phyloP scores from a whole-genome alignment of 2,113 vertebrate genomes.

The Semicossyphus pulcher region DNA sequence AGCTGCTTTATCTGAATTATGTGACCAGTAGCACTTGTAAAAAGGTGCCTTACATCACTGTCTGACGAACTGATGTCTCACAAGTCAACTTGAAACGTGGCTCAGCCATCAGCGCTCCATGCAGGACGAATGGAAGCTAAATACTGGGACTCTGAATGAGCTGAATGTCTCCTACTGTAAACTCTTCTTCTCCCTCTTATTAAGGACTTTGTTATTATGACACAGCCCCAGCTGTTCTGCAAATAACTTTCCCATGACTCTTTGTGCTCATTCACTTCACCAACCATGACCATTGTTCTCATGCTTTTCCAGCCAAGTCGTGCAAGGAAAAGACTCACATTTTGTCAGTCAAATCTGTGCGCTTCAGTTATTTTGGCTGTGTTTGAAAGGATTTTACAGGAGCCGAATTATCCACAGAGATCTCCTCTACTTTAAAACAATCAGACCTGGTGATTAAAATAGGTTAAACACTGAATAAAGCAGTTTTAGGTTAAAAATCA shows the following conservation, averaged over 20 bases:
- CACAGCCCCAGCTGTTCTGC: background rate
- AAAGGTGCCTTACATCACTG: constrained; percentile 61
- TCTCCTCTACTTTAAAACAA: background rate
- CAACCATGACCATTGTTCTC: background rate
- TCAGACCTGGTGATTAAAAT: no score
- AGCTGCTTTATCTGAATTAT: constrained; percentile 10
- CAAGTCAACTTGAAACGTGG: constrained; percentile 5
- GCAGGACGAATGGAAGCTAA: background rate
- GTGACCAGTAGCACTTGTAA: constrained; percentile 46
- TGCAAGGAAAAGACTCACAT: background rate
- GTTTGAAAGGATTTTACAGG: no score
- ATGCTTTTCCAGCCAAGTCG: background rate
- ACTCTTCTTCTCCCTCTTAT: background rate
- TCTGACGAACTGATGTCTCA: constrained; percentile 4
- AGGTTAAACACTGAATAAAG: no score
- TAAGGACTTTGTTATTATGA: background rate
- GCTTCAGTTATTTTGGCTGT: background rate
- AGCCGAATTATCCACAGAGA: no score
- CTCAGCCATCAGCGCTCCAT: background rate
- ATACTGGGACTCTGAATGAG: background rate
- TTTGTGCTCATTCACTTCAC: background rate
- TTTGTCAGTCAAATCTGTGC: background rate
- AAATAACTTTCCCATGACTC: background rate
- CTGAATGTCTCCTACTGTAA: constrained; percentile 5
- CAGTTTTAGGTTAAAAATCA: no score